Conservation (phyloP, 2,888 invertebrate genomes). For the Drosophila melanosoma region DNA sequence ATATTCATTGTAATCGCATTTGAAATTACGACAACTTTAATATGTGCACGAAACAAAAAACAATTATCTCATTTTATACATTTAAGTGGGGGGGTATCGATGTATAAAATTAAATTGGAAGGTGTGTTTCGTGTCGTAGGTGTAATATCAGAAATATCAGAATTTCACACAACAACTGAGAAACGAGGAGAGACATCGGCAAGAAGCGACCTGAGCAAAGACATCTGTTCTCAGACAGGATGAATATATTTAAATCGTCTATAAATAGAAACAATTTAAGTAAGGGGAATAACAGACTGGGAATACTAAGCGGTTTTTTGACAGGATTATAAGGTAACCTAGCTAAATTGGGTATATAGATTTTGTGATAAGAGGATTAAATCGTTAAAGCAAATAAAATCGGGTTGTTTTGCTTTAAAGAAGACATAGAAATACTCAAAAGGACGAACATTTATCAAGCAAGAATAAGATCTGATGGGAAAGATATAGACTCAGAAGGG, state of each 20-base stretch:
- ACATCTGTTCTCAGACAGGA: rapidly evolving
- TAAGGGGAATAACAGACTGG: background rate
- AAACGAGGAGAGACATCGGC: background rate
- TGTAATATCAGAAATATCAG: background rate
- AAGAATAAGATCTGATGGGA: background rate
- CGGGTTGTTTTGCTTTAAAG: background rate
- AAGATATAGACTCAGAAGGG: background rate
- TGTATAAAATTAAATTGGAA: background rate
- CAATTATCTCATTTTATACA: background rate
- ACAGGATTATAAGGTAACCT: background rate
- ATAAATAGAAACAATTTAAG: background rate
- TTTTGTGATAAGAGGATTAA: background rate
- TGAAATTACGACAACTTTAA: slow-evolving; percentile 1
- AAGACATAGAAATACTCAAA: background rate
- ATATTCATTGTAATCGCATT: background rate
- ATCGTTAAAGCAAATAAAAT: background rate
- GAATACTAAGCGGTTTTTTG: background rate
- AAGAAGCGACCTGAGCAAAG: background rate
- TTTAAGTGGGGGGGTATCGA: background rate
- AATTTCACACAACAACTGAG: background rate
- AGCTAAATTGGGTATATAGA: background rate
- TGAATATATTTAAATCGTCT: background rate
- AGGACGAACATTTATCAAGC: background rate
- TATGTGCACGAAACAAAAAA: slow-evolving; percentile 5
- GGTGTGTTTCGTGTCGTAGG: background rate